Evolutionary conservation across 1,140 invertebrate species (phyloP), one percentile per base, ranked within the genome.

Genomic region (Eumaeus atala): DNA sequence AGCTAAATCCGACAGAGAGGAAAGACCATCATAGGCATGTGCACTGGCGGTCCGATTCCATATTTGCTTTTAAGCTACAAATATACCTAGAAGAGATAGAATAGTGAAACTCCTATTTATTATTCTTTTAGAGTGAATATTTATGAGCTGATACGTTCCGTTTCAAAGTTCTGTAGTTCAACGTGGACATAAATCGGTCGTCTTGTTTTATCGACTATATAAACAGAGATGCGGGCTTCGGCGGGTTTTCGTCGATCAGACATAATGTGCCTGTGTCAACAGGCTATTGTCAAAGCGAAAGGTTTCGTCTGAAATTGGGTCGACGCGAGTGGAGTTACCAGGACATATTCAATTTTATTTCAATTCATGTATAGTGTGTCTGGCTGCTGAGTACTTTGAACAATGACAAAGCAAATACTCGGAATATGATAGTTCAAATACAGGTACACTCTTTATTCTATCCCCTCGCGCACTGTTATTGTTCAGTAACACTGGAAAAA

Each of bases 261-360:
- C 70, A 74, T 82, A 67, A 74, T 74, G 76, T 74, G 74, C 71
- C 66, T 65, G 68, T 64, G 70, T 74, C 67, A 76, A 81, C 72
- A 70, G 75, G 77, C 76, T 78, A 78, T 79, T 81, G 75, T 83
- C 71, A 71, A 66, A 61, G 56, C 67, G 54, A 80, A 77, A 73
- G 74, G 77, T 66, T 61, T 74, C 73, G 67, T 66, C 61, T 62
- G 66, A 71, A 82, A 80, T 62, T 80, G 72, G 78, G 79, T 80
- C 77, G 77, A 59, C 61, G 17, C n/a, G 47, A 33, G 37, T 38
- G 37, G 28, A 48, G 16, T 48, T n/a, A 48, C 47, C 47, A 48
- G n/a, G 37, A n/a, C 10, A 38, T 11, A 18, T 48, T 18, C 9
- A 18, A 48, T 48, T 48, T 48, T 48, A 48, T 48, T 48, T 48